Evolutionary conservation across 2,113 vertebrate genomes (phyloP), one percentile per base, ranked within the genome.

Genomic region (Hucho hucho): DNA sequence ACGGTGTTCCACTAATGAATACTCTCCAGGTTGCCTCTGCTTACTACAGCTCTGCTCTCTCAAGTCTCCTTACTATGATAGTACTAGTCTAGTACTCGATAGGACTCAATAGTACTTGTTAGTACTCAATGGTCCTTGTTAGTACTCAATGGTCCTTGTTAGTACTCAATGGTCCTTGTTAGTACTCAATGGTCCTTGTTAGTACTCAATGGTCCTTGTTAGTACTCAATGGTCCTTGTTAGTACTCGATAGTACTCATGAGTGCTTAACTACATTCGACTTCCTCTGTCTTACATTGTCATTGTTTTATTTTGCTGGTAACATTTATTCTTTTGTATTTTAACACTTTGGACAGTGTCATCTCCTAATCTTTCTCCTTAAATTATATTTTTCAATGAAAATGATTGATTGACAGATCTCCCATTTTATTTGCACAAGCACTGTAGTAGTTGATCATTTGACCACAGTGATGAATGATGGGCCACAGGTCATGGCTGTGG

Each of bases 401-500:
- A 14, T 49, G 2, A 49, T 53, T 5, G 16, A 4, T 49, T 49
- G 47, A 49, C 14, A 4, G 47, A 86, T 88, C 84, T 7, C 86
- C 81, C 73, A 70, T 75, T 83, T 89, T 24, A 4, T 64, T 90
- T 92, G 91, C 91, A 94, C 90, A 92, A 88, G 87, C 89, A 89
- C 89, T 90, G 88, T 84, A 70, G 71, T 74, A 83, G 70, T 83
- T 69, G 81, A 84, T 83, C 32, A 82, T 82, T 85, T 68, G 81
- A 84, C 74, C 84, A 84, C 29, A 78, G 74, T 70, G 80, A 79
- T 82, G 86, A 53, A 87, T 70, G 28, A 74, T 75, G 74, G 20
- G 2, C 14, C 16, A 61, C 58, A 16, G 58, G 4, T 1, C n/a
- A 24, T 61, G n/a, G 58, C 58, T 61, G 58, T 12, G 18, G 12